phyloP scores from a whole-genome alignment of 1,140 invertebrate genomes.

The Drosophila navojoa region DNA sequence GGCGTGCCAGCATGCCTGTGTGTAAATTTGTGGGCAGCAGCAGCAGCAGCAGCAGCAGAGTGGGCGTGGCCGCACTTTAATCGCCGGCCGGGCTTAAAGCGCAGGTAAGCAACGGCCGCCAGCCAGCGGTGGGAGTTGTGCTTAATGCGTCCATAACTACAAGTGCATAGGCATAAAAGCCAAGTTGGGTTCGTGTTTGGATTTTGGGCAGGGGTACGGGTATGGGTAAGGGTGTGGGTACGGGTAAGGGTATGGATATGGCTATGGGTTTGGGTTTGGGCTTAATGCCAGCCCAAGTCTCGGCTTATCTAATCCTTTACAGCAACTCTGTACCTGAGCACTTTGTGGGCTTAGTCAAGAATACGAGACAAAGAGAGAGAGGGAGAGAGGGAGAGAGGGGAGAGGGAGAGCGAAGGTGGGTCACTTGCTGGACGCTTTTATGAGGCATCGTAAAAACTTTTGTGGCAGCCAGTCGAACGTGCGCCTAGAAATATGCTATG shows the following conservation, averaged over 20 bases:
- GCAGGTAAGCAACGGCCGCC: conserved; percentile 10
- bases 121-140: background rate
- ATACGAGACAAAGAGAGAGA: too few species aligned
- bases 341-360: background rate
- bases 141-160: conserved; percentile 49
- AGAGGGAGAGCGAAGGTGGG: background rate
- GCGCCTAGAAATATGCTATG: conserved; percentile 70
- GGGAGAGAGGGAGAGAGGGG: background rate
- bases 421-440: conserved; percentile 67
- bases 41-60: conserved; percentile 16
- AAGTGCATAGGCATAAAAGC: conserved; percentile 76
- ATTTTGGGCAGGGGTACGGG: background rate
- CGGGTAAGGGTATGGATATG: background rate
- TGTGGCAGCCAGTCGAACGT: conserved; percentile 60
- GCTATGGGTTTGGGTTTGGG: background rate
- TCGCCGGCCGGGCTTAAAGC: conserved; percentile 38
- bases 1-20: conserved; percentile 41
- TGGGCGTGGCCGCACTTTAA: conserved; percentile 49
- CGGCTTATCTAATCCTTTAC: conserved; percentile 78
- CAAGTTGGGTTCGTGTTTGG: conserved; percentile 5
- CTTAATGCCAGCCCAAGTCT: conserved; percentile 12
- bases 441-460: conserved; percentile 74
- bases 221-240: background rate
- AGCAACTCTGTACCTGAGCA: conserved; percentile 59
- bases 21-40: conserved; percentile 68